A percentile compares a stretch with the other conserved stretches of the same genome.
phyloP scores from a whole-genome alignment of 2,797 vertebrate species.

The Crocodylus rhombifer region DNA sequence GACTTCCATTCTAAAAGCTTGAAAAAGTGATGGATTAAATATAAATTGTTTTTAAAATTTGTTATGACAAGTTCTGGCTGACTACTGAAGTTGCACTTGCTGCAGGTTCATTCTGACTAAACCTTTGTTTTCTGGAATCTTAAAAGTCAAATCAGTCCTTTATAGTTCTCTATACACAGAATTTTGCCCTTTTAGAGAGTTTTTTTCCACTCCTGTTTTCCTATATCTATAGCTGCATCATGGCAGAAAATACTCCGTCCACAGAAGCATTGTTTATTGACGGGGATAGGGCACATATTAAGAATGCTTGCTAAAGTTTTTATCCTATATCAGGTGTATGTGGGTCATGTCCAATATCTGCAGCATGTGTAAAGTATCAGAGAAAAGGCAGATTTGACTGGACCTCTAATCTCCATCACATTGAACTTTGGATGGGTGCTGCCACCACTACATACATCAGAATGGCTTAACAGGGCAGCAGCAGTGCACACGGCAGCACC shows the following conservation, averaged over 20 bases:
- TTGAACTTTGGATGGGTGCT: constrained; percentile 6
- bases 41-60: constrained; percentile 51
- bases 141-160: neutral
- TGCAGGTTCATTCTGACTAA: constrained; percentile 43
- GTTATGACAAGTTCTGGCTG: constrained; percentile 48
- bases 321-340: constrained; percentile 39
- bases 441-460: neutral
- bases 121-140: constrained; percentile 7
- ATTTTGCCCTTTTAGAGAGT: neutral
- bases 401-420: neutral
- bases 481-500: too few relatives aligned
- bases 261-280: neutral
- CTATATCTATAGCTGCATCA: neutral
- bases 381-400: constrained; percentile 32
- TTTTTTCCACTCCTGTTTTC: neutral
- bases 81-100: constrained; percentile 35
- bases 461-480: too few relatives aligned
- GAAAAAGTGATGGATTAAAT: neutral
- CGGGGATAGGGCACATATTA: neutral
- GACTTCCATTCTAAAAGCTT: neutral
- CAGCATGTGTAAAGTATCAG: constrained; percentile 5
- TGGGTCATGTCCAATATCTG: constrained; percentile 49
- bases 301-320: constrained; percentile 41
- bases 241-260: neutral
- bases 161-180: neutral